Conservation (phyloP, 2,797 vertebrate species). For the Moxostoma hubbsi region DNA sequence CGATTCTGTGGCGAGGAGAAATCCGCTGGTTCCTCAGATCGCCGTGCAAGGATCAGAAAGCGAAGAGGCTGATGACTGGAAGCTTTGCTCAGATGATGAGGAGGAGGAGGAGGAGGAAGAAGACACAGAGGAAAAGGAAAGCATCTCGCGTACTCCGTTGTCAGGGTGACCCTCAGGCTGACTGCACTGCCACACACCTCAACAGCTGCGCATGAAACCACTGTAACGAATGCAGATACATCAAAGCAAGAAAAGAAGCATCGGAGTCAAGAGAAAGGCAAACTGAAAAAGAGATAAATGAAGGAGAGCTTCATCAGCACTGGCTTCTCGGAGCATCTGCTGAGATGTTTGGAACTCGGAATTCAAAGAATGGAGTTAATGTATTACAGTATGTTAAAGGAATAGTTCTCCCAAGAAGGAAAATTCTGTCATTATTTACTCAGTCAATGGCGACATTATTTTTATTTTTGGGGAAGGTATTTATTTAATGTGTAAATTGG, state of each 20-base stretch:
- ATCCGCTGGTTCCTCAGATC: slow-evolving; percentile 84
- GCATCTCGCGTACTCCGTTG: slow-evolving; percentile 16
- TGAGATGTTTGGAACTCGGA: not conserved
- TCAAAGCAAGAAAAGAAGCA: not conserved
- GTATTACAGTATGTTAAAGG: not conserved
- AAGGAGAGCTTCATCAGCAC: not conserved
- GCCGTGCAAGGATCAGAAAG: slow-evolving; percentile 90
- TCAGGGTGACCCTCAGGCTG: not conserved
- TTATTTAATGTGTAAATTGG: slow-evolving; percentile 41
- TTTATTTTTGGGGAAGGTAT: not conserved
- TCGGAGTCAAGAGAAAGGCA: slow-evolving; percentile 44
- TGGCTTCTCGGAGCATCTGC: not conserved
- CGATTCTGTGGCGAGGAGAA: slow-evolving; percentile 66
- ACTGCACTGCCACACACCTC: slow-evolving; percentile 6
- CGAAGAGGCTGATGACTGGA: slow-evolving; percentile 83
- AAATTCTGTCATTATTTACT: no score
- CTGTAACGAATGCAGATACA: not conserved
- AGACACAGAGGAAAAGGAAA: slow-evolving; percentile 55
- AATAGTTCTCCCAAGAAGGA: no score
- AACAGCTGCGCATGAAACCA: not conserved
- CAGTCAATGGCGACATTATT: no score
- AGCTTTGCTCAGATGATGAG: slow-evolving; percentile 81
- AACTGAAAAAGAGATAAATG: slow-evolving; percentile 46
- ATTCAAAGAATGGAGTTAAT: slow-evolving; percentile 25
- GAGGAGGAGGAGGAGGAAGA: slow-evolving; percentile 74